Base-by-base conservation (phyloP, 2,888 invertebrate genomes). In the Chymomyza amoena region DNA sequence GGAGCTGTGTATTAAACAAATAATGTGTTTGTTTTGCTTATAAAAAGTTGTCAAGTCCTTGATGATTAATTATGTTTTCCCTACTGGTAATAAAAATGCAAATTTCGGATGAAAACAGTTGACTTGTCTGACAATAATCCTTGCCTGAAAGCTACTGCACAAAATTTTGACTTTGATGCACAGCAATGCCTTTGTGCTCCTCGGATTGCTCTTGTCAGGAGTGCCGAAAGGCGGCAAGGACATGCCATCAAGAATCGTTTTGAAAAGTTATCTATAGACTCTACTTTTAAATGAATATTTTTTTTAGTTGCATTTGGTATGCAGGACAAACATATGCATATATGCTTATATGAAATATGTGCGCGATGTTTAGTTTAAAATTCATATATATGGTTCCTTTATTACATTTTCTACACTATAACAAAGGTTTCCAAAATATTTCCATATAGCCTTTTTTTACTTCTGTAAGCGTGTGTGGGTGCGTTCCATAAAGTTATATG, bases 381-480 rank as follows among this genome's bases (percentile, higher is more conserved):
- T 83, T 84, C 83, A 83, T 84, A 84, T 83, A 83, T 84, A 83
- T 83, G 84, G 76, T 84, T 84, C 84, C 84, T 84, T 84, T 84
- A 84, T 84, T 84, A 83, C 83, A 83, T 84, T 84, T 77, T 75
- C 76, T 32, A 52, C 45, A 52, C 61, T 64, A 68, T 64, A 71
- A 73, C 70, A 70, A 76, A 69, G 75, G 65, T 66, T 63, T 71
- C 51, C 73, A 45, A 75, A 79, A 78, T 81, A 79, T 81, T 84
- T 76, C 73, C 72, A 70, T 76, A 70, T 61, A 83, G 82, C 79
- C 69, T 78, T 84, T 76, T 76, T 84, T 81, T 84, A 73, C 78
- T 71, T 68, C 50, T 63, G 51, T 69, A 57, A 65, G 68, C 68
- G 52, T 69, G 70, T 72, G 71, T 75, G 77, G 64, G 50, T 80